Evolutionary conservation across 2,797 vertebrate genomes (phyloP).

Genomic region (Hippocampus kuda): DNA sequence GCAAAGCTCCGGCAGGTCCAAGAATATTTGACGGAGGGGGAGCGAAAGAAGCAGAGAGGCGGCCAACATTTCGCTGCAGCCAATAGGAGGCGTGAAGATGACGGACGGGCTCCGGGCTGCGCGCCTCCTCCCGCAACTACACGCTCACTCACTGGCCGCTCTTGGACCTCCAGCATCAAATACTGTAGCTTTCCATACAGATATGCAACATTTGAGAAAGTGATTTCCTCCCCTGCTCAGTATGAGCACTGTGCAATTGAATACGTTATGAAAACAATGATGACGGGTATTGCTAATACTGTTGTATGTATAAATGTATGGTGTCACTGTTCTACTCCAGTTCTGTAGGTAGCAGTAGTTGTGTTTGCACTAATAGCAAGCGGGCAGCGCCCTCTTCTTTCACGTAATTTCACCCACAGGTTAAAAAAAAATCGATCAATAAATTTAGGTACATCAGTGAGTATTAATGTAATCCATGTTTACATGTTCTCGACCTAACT

Average conservation of each 20-base stretch:
- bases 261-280: too few species aligned
- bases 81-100: conserved; percentile 52
- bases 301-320: too few species aligned
- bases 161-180: neutral
- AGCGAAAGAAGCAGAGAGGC: conserved; percentile 22
- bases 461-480: too few species aligned
- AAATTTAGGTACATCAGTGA: too few species aligned
- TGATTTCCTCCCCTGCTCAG: neutral
- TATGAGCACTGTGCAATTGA: neutral
- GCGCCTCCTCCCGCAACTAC: conserved; percentile 11
- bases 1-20: conserved; percentile 37
- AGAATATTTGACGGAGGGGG: conserved; percentile 40
- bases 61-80: conserved; percentile 47
- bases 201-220: too few species aligned
- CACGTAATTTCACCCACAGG: too few species aligned
- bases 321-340: neutral
- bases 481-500: too few species aligned
- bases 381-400: too few species aligned
- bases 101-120: conserved; percentile 39
- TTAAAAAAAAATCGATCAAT: too few species aligned
- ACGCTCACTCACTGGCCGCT: neutral
- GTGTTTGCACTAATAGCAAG: neutral
- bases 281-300: neutral
- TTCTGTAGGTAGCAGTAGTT: neutral
- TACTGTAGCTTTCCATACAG: neutral